Percentiles rank a stretch among this genome's conserved stretches.
Conservation (phyloP, 2,888 invertebrate species). For the Chymomyza amoena region DNA sequence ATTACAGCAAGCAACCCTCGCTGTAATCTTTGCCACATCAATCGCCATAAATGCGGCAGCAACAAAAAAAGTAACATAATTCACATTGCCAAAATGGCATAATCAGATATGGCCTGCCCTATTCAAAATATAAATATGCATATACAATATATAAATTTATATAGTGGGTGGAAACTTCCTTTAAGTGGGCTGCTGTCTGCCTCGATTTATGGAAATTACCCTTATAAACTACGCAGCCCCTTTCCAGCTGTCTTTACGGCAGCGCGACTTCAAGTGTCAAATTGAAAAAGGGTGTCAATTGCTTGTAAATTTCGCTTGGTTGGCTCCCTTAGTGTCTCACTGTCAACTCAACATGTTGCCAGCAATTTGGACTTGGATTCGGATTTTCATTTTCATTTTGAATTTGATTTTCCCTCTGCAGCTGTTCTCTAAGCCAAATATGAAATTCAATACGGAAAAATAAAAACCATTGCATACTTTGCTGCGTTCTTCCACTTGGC, state of each 20-base stretch:
- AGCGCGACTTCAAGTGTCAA: conserved; percentile 40
- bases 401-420: neutral
- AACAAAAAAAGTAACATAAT: conserved; percentile 17
- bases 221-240: conserved; percentile 46
- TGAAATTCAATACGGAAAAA: conserved; percentile 45
- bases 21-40: conserved; percentile 8
- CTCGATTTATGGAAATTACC: conserved; percentile 70
- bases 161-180: neutral
- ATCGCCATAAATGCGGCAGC: conserved; percentile 1
- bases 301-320: conserved; percentile 49
- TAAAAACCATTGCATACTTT: conserved; percentile 29
- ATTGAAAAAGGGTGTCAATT: conserved; percentile 69
- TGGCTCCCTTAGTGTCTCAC: conserved; percentile 24
- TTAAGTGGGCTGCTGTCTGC: conserved; percentile 11
- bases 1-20: conserved; percentile 27
- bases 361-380: conserved; percentile 28
- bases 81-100: conserved; percentile 32
- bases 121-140: conserved; percentile 45
- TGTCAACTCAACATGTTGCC: conserved; percentile 77
- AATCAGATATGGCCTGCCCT: conserved; percentile 56
- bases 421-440: conserved; percentile 43
- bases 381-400: conserved; percentile 19
- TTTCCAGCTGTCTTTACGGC: conserved; percentile 14
- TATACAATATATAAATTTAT: conserved; percentile 14
- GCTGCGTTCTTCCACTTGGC: conserved; percentile 9